A percentile compares a stretch with the other conserved stretches of the same genome.
These are phyloP conservation scores for Calameuta pallipes DNA, from an alignment of 2,888 invertebrate species.

Conservation along the genomic window DNA sequence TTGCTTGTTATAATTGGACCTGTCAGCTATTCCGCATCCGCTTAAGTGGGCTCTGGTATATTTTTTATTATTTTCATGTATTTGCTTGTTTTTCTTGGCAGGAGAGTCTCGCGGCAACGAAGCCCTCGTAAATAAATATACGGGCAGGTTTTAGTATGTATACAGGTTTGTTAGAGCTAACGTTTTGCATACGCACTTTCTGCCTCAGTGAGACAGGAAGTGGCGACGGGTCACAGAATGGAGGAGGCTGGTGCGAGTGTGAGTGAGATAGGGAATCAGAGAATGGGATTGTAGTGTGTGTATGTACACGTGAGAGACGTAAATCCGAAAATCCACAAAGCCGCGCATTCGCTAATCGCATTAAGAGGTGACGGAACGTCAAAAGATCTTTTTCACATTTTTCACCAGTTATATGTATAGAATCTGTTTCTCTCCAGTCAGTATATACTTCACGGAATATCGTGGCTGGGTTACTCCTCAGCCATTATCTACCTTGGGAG, in stretches of 20 bases:
- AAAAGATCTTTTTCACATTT: conserved; percentile 31
- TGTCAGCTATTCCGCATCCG: background rate
- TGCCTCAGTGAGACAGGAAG: background rate
- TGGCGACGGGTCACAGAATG: background rate
- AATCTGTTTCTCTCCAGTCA: conserved; percentile 1
- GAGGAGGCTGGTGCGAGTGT: background rate
- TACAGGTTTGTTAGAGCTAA: background rate
- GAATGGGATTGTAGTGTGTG: background rate
- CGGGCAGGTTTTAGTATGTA: background rate
- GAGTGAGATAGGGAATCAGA: background rate
- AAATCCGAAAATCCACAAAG: conserved; percentile 44
- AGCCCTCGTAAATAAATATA: background rate
- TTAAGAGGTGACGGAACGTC: conserved; percentile 41
- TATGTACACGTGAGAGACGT: background rate
- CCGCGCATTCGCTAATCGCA: conserved; percentile 47
- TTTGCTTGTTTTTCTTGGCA: background rate
- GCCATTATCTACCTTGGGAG: background rate
- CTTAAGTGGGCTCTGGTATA: background rate
- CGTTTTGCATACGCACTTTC: background rate
- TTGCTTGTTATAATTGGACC: background rate
- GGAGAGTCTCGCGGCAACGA: background rate
- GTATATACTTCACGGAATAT: background rate
- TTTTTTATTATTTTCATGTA: background rate
- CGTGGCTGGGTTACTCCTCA: background rate
- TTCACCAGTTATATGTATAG: conserved; percentile 4